These are phyloP conservation scores for Henricia sp. DNA, from an alignment of 53 echinoderm and acorn worm species.

Conservation along the genomic window DNA sequence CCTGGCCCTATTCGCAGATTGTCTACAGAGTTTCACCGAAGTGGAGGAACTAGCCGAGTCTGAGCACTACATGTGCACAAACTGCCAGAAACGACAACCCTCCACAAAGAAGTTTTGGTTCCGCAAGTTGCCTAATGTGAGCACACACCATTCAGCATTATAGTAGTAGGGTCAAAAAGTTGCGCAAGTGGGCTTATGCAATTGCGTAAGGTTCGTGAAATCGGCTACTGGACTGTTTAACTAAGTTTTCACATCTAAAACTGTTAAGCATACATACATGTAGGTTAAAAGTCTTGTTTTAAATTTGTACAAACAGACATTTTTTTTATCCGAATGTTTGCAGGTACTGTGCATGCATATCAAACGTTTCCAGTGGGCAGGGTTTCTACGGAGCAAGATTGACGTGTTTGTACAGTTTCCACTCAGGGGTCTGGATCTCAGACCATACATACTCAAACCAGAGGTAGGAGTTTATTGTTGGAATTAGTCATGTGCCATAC, in stretches of 20 bases:
- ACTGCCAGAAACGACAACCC: conserved; percentile 82
- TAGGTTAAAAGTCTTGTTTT: too few relatives aligned
- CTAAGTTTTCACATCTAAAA: too few relatives aligned
- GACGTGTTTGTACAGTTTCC: conserved; percentile 89
- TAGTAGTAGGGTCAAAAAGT: too few relatives aligned
- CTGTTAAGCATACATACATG: too few relatives aligned
- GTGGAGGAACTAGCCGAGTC: conserved; percentile 81
- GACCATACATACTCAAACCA: conserved; percentile 76
- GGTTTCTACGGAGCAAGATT: conserved; percentile 83
- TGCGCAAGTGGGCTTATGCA: too few relatives aligned
- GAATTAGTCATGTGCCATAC: neutral
- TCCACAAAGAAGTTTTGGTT: conserved; percentile 89
- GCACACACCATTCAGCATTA: too few relatives aligned
- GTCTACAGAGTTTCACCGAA: conserved; percentile 82
- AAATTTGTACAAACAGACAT: too few relatives aligned
- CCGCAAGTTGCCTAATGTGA: conserved; percentile 87
- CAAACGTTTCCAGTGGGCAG: conserved; percentile 86
- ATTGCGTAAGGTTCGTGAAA: too few relatives aligned
- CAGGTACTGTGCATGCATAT: conserved; percentile 92
- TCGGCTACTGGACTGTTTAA: too few relatives aligned
- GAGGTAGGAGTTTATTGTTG: conserved; percentile 51
- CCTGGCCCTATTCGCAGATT: conserved; percentile 60
- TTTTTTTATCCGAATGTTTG: neutral
- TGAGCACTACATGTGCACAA: conserved; percentile 90
- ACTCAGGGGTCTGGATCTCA: conserved; percentile 79